phyloP scores from a whole-genome alignment of 2,113 vertebrate genomes.

The Embiotoca jacksoni region DNA sequence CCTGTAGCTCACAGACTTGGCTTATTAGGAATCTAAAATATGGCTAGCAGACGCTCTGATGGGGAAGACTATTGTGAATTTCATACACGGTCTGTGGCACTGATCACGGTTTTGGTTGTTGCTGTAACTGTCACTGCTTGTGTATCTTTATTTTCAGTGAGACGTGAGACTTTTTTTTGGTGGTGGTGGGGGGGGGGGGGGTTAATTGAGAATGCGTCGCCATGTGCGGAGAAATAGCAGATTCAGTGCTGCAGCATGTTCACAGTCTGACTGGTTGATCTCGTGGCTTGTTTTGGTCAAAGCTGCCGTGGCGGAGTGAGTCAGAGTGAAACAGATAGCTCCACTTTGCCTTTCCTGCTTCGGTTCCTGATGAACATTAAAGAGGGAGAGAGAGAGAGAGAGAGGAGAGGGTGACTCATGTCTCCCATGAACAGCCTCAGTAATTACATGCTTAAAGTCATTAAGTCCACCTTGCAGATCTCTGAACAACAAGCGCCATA shows the following conservation, averaged over 20 bases:
- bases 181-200: too few species aligned
- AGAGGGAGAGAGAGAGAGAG: slow-evolving; percentile 16
- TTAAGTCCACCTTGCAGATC: slow-evolving; percentile 56
- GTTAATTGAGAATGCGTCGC: too few species aligned
- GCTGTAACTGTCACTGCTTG: not conserved
- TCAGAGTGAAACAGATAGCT: slow-evolving; percentile 49
- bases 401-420: slow-evolving; percentile 58
- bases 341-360: slow-evolving; percentile 54
- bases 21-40: slow-evolving; percentile 69
- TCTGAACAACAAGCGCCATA: slow-evolving; percentile 36
- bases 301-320: slow-evolving; percentile 36
- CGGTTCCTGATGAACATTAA: slow-evolving; percentile 30
- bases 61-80: slow-evolving; percentile 66
- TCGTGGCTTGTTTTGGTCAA: slow-evolving; percentile 61
- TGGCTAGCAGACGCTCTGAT: slow-evolving; percentile 56
- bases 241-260: slow-evolving; percentile 24
- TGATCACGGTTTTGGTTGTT: not conserved
- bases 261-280: slow-evolving; percentile 19
- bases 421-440: slow-evolving; percentile 42
- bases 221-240: not conserved
- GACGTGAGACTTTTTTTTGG: not conserved
- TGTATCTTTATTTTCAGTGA: not conserved
- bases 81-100: slow-evolving; percentile 27
- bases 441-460: slow-evolving; percentile 63
- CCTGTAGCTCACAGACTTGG: slow-evolving; percentile 69